Base-by-base conservation (phyloP, 2,888 invertebrate species). In the Pyrrhia umbra region DNA sequence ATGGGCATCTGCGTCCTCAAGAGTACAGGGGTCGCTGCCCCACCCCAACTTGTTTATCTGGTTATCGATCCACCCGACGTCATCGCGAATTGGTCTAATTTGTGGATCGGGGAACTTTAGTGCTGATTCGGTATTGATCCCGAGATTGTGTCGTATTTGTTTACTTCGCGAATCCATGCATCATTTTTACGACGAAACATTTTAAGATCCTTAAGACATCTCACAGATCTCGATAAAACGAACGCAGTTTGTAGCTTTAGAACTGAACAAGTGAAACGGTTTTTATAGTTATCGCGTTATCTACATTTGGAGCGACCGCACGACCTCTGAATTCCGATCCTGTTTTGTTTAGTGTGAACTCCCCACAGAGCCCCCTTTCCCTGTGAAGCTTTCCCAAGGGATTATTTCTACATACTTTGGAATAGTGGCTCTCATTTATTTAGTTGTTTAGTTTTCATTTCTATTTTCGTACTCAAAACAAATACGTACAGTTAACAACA, bases 1-100 rank as follows among this genome's bases (percentile, higher is more conserved):
- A 88, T 88, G 88, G 90, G 90, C 92, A 92, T 92, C 90, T 92
- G 91, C 84, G 90, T 87, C 87, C 88, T 90, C 75, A 85, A 86
- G 88, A 81, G 74, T 70, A 75, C 84, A 88, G 88, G 92, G 89
- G 87, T 82, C 80, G 84, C 75, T 82, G 80, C 83, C 84, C 82
- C 85, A 82, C 84, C 86, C 87, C 84, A 86, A 85, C 85, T 89
- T 91, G 90, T 93, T 91, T 93, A 91, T 90, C 90, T 88, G 85
- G 87, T 82, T 90, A 92, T 92, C 90, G 92, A 92, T 90, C 90
- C 85, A 59, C 30, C 58, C 76, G 71, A 78, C 81, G 84, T 84
- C 86, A 82, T 83, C 73, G 81, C 81, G 81, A 84, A 86, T 83
- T 80, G 83, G 75, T 80, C 78, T 84, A 83, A 85, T 86, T 84